These are phyloP conservation scores for Acleris holmiana DNA, from an alignment of 2,888 invertebrate species.

Conservation along the genomic window DNA sequence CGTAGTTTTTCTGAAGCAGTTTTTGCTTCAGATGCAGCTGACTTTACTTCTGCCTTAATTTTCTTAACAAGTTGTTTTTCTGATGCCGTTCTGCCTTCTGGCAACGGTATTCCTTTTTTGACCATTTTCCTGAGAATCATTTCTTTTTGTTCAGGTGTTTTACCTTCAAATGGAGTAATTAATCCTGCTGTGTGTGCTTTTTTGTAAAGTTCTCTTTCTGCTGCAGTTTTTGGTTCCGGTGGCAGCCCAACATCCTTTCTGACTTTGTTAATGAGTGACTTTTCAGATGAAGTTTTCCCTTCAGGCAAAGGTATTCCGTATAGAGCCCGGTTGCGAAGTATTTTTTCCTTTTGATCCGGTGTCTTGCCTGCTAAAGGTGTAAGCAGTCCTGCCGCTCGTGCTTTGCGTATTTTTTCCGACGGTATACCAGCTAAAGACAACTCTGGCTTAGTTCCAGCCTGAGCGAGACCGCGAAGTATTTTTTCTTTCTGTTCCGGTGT, in stretches of 20 bases:
- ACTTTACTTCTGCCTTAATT: conserved; percentile 1
- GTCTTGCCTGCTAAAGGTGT: not conserved
- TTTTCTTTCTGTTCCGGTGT: conserved; percentile 44
- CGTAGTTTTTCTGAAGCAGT: not conserved
- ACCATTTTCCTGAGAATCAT: not conserved
- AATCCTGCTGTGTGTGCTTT: not conserved
- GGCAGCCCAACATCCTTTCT: not conserved
- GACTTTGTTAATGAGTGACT: not conserved
- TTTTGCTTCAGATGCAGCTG: not conserved
- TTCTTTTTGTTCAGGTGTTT: not conserved
- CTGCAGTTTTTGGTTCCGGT: not conserved
- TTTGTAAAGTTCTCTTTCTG: not conserved
- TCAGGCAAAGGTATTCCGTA: not conserved
- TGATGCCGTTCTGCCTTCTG: not conserved
- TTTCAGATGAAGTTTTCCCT: not conserved
- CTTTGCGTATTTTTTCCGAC: not conserved
- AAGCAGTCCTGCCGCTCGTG: not conserved
- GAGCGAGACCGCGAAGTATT: conserved; percentile 36
- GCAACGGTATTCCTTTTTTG: not conserved
- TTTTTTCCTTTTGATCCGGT: conserved; percentile 4
- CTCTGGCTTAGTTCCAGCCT: conserved; percentile 9
- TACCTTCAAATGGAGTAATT: not conserved
- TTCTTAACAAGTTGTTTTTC: conserved; percentile 38
- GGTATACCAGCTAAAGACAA: not conserved
- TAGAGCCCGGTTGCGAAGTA: not conserved